These are phyloP conservation scores for Alfaro cultratus DNA, from an alignment of 2,797 vertebrate genomes.

Conservation along the genomic window DNA sequence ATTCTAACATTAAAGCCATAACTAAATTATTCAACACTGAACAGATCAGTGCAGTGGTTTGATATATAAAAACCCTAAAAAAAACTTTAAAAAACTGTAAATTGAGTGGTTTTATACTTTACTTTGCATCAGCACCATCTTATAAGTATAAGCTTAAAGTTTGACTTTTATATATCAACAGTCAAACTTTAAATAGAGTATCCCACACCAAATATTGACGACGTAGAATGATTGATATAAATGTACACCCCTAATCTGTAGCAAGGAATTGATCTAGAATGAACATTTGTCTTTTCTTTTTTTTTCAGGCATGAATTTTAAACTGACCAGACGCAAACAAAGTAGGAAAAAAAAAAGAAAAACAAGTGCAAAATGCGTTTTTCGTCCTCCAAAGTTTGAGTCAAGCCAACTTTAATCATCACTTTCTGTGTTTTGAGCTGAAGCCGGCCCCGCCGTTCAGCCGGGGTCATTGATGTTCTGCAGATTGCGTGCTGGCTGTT, in stretches of 20 bases:
- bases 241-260: not conserved
- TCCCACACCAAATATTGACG: not conserved
- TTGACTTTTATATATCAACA: not conserved
- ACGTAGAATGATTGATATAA: not conserved
- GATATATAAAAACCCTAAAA: not conserved
- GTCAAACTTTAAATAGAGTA: not conserved
- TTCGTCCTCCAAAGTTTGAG: slow-evolving; percentile 49
- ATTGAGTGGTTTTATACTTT: not conserved
- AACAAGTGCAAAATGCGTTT: slow-evolving; percentile 36
- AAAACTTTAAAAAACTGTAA: no score
- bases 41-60: not conserved
- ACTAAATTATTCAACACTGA: not conserved
- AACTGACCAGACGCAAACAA: slow-evolving; percentile 20
- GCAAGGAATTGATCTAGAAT: slow-evolving; percentile 34
- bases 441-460: slow-evolving; percentile 21
- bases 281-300: slow-evolving; percentile 51
- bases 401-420: slow-evolving; percentile 48
- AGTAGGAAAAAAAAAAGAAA: not conserved
- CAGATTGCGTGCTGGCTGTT: slow-evolving; percentile 35
- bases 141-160: not conserved
- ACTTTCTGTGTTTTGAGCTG: slow-evolving; percentile 26
- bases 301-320: slow-evolving; percentile 48
- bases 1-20: not conserved
- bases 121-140: not conserved
- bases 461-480: slow-evolving; percentile 34